Conservation (phyloP, 2,113 vertebrate species). For the Hippocampus comes region DNA sequence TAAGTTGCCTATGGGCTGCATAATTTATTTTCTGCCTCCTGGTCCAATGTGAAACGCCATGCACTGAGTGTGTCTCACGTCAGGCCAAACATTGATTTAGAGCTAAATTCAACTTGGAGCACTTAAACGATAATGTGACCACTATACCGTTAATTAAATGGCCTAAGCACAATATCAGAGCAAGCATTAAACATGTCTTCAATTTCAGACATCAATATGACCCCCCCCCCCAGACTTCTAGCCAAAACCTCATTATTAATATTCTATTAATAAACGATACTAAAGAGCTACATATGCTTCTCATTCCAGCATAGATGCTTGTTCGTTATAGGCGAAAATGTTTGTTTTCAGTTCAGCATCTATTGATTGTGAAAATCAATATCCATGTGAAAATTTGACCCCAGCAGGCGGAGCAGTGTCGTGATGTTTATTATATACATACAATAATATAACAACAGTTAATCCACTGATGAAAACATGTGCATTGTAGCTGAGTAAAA, state of each 20-base stretch:
- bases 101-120: constrained; percentile 52
- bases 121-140: constrained; percentile 59
- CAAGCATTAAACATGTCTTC: constrained; percentile 52
- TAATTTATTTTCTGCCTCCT: constrained; percentile 50
- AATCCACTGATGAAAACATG: not conserved
- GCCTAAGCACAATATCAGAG: constrained; percentile 42
- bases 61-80: constrained; percentile 52
- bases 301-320: constrained; percentile 3
- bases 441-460: not conserved
- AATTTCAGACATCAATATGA: constrained; percentile 32
- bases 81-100: constrained; percentile 63
- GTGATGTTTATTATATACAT: not conserved
- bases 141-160: constrained; percentile 63
- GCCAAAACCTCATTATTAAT: constrained; percentile 29
- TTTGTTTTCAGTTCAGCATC: constrained; percentile 10
- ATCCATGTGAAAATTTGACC: constrained; percentile 38
- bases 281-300: constrained; percentile 29
- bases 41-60: constrained; percentile 43
- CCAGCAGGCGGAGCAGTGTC: not conserved
- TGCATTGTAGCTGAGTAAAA: not conserved
- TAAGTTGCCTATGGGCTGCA: constrained; percentile 55
- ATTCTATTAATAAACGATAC: constrained; percentile 46
- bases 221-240: not conserved
- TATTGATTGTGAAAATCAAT: constrained; percentile 60
- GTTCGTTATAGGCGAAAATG: constrained; percentile 20